Evolutionary conservation across 2,113 vertebrate genomes (phyloP), one percentile per base, ranked within the genome.

Genomic region (Beaufortia kweichowensis): DNA sequence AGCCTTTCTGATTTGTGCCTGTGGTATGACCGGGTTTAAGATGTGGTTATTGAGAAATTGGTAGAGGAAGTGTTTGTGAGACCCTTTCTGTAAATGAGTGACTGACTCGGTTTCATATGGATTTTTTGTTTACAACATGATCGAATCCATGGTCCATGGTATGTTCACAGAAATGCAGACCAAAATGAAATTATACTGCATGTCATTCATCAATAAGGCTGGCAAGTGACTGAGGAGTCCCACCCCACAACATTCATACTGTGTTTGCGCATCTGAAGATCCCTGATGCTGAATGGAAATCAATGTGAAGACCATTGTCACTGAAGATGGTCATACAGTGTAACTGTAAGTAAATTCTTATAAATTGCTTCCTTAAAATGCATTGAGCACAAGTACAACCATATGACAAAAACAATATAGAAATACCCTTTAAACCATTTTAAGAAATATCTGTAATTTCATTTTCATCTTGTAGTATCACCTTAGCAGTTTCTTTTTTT

Each of bases 121-220:
- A 56, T 70, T 70, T 70, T 56, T 56, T 3, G 15, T 55, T 56
- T 56, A 39, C n/a, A 56, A 6, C 31, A 35, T 56, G n/a, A 70
- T 35, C 31, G 48, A 70, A 70, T 70, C 29, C n/a, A n/a, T n/a
- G n/a, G 39, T 35, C 7, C 24, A 3, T 24, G 14, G 67, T 70
- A 35, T 56, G 29, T 56, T 24, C 50, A 70, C 29, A 70, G 29
- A 14, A 48, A 15, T 46, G 43, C 43, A 46, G 12, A 56, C 4
- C 33, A 56, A 56, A 17, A 55, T 0, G 53, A 4, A 56, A 56
- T 70, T 56, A 6, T 17, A 48, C 17, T 48, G 17, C 17, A 56
- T 7, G 2, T 3, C 12, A 15, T 56, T 70, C 6, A 56, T 70
- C 48, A 24, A 24, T 53, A 28, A 19, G n/a, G 10, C 2, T 46